These are phyloP conservation scores for Syndactyla subalaris DNA, from an alignment of 2,797 vertebrate genomes.

Conservation along the genomic window DNA sequence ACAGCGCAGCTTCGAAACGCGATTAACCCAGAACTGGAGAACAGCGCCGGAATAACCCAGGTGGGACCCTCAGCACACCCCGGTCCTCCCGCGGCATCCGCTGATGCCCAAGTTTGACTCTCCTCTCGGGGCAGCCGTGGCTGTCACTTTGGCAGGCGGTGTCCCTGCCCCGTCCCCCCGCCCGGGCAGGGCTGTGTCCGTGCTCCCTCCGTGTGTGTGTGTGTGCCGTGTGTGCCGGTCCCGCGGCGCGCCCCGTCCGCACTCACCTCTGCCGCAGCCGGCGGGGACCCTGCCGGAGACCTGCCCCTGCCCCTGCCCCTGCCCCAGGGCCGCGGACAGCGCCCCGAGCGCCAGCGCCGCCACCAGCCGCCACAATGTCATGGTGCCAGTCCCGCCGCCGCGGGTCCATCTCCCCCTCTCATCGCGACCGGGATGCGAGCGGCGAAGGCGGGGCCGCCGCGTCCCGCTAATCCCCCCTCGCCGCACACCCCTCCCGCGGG, in stretches of 20 bases:
- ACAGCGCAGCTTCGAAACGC: neutral
- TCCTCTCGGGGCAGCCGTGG: neutral
- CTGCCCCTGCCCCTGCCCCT: neutral
- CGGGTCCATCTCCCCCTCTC: slow-evolving; percentile 68
- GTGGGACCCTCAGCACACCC: neutral
- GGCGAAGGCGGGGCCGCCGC: slow-evolving; percentile 67
- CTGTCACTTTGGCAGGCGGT: neutral
- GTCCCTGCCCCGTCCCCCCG: too few relatives aligned
- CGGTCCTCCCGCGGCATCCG: neutral
- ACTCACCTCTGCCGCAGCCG: slow-evolving; percentile 79
- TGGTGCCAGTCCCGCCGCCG: slow-evolving; percentile 65
- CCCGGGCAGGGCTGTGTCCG: too few relatives aligned
- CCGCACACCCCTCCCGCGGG: neutral
- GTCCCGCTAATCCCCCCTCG: slow-evolving; percentile 49
- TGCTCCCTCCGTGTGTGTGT: too few relatives aligned
- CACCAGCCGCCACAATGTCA: slow-evolving; percentile 58
- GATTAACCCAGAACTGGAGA: fast-evolving
- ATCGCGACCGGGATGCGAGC: slow-evolving; percentile 5
- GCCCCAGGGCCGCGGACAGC: neutral
- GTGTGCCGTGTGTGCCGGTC: too few relatives aligned
- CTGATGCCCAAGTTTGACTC: neutral
- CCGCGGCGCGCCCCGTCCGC: neutral
- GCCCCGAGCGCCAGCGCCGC: slow-evolving; percentile 60
- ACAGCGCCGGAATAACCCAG: neutral
- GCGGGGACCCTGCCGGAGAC: neutral